These are phyloP conservation scores for Picus viridis DNA, from an alignment of 2,797 vertebrate genomes.

Conservation along the genomic window DNA sequence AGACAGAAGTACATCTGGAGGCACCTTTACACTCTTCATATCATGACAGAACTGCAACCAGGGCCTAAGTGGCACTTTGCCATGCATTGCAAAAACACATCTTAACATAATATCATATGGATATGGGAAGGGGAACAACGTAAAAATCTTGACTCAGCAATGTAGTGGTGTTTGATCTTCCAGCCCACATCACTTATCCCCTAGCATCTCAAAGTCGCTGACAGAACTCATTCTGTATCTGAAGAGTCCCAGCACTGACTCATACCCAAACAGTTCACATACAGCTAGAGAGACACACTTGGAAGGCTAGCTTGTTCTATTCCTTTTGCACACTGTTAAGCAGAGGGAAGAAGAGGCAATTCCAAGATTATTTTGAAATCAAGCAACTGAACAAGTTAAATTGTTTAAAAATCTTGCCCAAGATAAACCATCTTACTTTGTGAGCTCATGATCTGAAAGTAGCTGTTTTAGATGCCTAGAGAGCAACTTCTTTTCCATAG, in stretches of 20 bases:
- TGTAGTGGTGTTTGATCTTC: neutral
- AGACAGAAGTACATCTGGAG: neutral
- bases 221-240: neutral
- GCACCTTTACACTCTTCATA: neutral
- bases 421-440: constrained; percentile 85
- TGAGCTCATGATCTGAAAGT: constrained; percentile 94
- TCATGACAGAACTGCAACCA: neutral
- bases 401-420: neutral
- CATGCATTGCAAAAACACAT: neutral
- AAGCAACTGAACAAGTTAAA: neutral
- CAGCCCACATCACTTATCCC: neutral
- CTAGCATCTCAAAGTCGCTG: neutral
- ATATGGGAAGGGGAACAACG: neutral
- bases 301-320: neutral
- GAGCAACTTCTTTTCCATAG: constrained; percentile 98
- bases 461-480: constrained; percentile 97
- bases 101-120: neutral
- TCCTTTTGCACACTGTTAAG: neutral
- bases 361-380: neutral
- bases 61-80: neutral
- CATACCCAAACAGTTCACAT: neutral
- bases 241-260: neutral
- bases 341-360: neutral
- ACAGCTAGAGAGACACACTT: neutral
- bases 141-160: neutral